phyloP scores from a whole-genome alignment of 2,113 vertebrate species.

The Suncus etruscus region DNA sequence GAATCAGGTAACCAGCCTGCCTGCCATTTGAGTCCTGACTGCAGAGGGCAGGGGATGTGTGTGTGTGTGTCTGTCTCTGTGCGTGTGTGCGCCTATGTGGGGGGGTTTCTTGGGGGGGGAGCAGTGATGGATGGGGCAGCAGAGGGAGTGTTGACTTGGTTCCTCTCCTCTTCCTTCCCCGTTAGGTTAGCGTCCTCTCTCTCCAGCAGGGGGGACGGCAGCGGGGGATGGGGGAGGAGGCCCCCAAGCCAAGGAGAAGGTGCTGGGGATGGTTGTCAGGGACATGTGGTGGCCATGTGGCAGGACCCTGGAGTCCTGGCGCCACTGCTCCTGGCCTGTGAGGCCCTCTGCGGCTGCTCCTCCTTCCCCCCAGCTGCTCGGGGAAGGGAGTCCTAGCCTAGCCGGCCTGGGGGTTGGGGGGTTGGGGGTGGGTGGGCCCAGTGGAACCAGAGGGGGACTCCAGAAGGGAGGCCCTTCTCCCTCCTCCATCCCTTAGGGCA shows the following conservation, averaged over 20 bases:
- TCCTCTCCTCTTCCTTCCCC: background rate
- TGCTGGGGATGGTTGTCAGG: slow-evolving; percentile 78
- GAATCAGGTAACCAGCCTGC: slow-evolving; percentile 71
- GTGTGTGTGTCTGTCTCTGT: too few species aligned
- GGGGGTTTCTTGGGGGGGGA: background rate
- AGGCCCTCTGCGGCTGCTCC: slow-evolving; percentile 77
- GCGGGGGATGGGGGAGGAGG: slow-evolving; percentile 75
- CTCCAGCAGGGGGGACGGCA: slow-evolving; percentile 55
- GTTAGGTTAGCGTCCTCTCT: slow-evolving; percentile 18
- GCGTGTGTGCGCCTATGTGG: too few species aligned
- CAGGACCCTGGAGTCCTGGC: slow-evolving; percentile 83
- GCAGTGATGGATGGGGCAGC: slow-evolving; percentile 42
- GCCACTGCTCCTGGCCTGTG: slow-evolving; percentile 75
- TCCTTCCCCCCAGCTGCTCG: slow-evolving; percentile 77
- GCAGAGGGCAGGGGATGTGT: slow-evolving; percentile 4
- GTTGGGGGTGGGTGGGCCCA: slow-evolving; percentile 58
- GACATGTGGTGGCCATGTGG: slow-evolving; percentile 85
- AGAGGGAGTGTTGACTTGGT: slow-evolving; percentile 45
- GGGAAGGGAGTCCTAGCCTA: slow-evolving; percentile 73
- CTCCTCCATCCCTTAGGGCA: slow-evolving; percentile 70
- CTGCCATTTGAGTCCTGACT: slow-evolving; percentile 4
- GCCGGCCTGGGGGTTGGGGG: slow-evolving; percentile 21
- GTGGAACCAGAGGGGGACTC: slow-evolving; percentile 61
- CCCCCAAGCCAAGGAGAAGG: slow-evolving; percentile 71
- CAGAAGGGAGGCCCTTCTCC: slow-evolving; percentile 72